Conservation (phyloP, 2,888 invertebrate genomes). For the Galerucella pusilla region DNA sequence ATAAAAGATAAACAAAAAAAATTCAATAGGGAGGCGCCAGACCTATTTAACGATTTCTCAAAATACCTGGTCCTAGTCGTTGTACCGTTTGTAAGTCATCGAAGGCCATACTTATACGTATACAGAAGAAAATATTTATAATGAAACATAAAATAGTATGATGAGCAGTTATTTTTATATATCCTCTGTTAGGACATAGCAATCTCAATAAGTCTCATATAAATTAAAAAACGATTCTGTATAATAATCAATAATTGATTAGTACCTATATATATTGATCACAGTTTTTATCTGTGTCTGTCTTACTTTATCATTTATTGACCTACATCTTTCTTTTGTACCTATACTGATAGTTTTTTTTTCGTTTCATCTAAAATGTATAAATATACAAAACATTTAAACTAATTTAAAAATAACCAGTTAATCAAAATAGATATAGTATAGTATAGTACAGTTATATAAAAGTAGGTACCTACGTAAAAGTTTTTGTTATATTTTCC, state of each 20-base stretch:
- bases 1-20: neutral
- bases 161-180: neutral
- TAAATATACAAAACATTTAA: neutral
- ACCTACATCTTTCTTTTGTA: neutral
- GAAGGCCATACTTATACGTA: neutral
- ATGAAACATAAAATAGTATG: neutral
- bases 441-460: too few relatives aligned
- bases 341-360: neutral
- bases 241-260: neutral
- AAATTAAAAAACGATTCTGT: neutral
- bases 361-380: neutral
- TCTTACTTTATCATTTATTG: too few relatives aligned
- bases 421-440: neutral
- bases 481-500: too few relatives aligned
- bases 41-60: neutral
- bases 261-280: neutral
- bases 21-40: constrained; percentile 1
- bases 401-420: neutral
- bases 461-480: too few relatives aligned
- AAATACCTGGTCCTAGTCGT: neutral
- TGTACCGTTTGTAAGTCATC: neutral
- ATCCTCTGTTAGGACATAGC: neutral
- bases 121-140: neutral
- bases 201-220: neutral
- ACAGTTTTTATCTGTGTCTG: neutral